A percentile compares a stretch with the other conserved stretches of the same genome.
phyloP scores from a whole-genome alignment of 2,797 vertebrate genomes.

The Pseudomugil tenellus region DNA sequence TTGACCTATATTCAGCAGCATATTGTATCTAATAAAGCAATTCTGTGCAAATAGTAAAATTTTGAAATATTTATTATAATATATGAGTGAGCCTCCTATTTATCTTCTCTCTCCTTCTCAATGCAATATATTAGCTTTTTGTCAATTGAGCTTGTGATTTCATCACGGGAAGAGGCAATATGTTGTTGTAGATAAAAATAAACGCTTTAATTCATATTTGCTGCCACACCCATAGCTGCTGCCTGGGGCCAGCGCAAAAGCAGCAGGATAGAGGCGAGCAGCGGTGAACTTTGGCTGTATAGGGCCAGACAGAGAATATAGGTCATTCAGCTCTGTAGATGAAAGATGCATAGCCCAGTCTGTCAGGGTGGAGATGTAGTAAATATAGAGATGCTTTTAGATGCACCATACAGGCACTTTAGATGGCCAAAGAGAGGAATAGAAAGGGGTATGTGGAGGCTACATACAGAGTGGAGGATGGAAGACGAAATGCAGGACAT shows the following conservation, averaged over 20 bases:
- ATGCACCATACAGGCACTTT: conserved; percentile 54
- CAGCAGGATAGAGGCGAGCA: conserved; percentile 42
- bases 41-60: conserved; percentile 42
- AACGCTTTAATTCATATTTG: conserved; percentile 54
- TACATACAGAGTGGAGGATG: conserved; percentile 25
- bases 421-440: conserved; percentile 65
- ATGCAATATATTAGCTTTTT: conserved; percentile 40
- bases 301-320: conserved; percentile 73
- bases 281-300: conserved; percentile 53
- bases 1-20: conserved; percentile 73
- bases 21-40: conserved; percentile 36
- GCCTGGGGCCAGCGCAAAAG: conserved; percentile 49
- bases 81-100: conserved; percentile 14
- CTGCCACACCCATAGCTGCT: conserved; percentile 67
- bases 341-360: conserved; percentile 71
- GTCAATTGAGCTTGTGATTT: conserved; percentile 39
- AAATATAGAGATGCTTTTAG: conserved; percentile 73
- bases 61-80: conserved; percentile 63
- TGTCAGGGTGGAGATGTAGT: conserved; percentile 63
- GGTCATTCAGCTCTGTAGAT: conserved; percentile 71
- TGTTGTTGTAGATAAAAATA: conserved; percentile 45
- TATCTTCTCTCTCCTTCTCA: conserved; percentile 13
- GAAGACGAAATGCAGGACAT: conserved; percentile 40
- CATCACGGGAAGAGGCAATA: conserved; percentile 31
- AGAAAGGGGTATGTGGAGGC: conserved; percentile 49